These are phyloP conservation scores for Troilus luridus DNA, from an alignment of 2,888 invertebrate species.

Conservation along the genomic window DNA sequence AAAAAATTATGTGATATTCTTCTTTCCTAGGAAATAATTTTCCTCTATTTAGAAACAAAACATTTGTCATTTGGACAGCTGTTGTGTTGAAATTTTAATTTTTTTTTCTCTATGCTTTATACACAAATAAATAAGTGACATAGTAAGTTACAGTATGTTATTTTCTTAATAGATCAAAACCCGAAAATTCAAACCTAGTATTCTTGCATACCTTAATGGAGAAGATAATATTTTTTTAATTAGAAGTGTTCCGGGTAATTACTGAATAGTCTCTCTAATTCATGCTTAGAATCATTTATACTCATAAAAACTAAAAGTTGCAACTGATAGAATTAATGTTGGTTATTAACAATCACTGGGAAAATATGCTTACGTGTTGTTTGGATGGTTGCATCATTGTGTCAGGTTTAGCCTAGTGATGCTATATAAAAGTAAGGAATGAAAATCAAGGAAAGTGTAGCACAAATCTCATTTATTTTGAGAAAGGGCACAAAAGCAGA, in stretches of 20 bases:
- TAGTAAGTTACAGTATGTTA: slow-evolving; percentile 34
- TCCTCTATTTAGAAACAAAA: slow-evolving; percentile 39
- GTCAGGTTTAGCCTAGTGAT: too few relatives aligned
- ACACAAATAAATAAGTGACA: slow-evolving; percentile 50
- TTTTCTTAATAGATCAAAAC: not conserved
- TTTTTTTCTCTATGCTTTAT: slow-evolving; percentile 46
- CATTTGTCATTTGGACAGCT: slow-evolving; percentile 36
- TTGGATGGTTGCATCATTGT: too few relatives aligned
- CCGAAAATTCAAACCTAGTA: not conserved
- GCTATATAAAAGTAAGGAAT: too few relatives aligned
- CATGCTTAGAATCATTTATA: too few relatives aligned
- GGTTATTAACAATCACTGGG: too few relatives aligned
- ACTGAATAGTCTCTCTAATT: too few relatives aligned
- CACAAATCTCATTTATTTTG: too few relatives aligned
- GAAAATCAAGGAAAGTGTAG: too few relatives aligned
- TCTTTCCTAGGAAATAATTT: slow-evolving; percentile 35
- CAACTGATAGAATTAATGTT: too few relatives aligned
- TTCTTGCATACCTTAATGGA: not conserved
- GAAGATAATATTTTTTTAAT: not conserved
- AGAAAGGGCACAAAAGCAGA: too few relatives aligned
- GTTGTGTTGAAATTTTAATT: not conserved
- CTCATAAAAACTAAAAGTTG: too few relatives aligned
- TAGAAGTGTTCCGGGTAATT: not conserved
- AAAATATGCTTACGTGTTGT: too few relatives aligned
- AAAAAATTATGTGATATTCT: slow-evolving; percentile 15